Evolutionary conservation across 2,797 vertebrate genomes (phyloP).

Genomic region (Lutjanus campechanus): DNA sequence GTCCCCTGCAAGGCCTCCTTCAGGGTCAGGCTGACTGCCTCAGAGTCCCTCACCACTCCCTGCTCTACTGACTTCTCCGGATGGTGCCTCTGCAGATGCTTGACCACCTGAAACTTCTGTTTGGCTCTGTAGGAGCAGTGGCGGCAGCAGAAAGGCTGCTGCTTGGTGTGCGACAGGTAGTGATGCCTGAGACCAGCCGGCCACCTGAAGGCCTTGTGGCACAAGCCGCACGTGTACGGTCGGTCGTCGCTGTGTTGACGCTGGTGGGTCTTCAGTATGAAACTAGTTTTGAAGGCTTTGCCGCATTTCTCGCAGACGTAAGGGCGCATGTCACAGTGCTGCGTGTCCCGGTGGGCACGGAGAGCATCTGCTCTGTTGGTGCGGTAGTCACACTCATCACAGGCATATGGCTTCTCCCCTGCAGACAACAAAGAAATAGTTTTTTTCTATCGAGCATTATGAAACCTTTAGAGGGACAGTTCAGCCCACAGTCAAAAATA

Average conservation of each 20-base stretch:
- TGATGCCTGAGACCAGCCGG: slow-evolving; percentile 96
- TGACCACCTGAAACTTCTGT: slow-evolving; percentile 98
- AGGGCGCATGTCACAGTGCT: slow-evolving; percentile 91
- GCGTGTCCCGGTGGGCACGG: slow-evolving; percentile 92
- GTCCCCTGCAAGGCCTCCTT: slow-evolving; percentile 86
- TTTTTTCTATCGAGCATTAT: not conserved
- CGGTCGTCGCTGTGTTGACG: slow-evolving; percentile 94
- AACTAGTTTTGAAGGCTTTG: slow-evolving; percentile 97
- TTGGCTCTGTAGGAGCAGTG: slow-evolving; percentile 96
- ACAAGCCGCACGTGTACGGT: slow-evolving; percentile 91
- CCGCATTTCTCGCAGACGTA: slow-evolving; percentile 98
- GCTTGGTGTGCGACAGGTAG: slow-evolving; percentile 95
- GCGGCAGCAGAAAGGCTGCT: slow-evolving; percentile 93
- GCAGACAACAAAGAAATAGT: not conserved
- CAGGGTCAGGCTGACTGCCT: slow-evolving; percentile 81
- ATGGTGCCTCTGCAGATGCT: slow-evolving; percentile 94
- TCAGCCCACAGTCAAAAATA: not conserved
- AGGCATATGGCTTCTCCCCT: slow-evolving; percentile 94
- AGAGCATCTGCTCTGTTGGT: slow-evolving; percentile 95
- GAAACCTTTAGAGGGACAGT: not conserved
- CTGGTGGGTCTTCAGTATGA: slow-evolving; percentile 95
- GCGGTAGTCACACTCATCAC: slow-evolving; percentile 93
- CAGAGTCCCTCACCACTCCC: slow-evolving; percentile 91
- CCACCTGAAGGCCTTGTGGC: slow-evolving; percentile 94
- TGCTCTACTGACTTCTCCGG: slow-evolving; percentile 86